Evolutionary conservation across 2,797 vertebrate genomes (phyloP).

Genomic region (Micrastur ruficollis): DNA sequence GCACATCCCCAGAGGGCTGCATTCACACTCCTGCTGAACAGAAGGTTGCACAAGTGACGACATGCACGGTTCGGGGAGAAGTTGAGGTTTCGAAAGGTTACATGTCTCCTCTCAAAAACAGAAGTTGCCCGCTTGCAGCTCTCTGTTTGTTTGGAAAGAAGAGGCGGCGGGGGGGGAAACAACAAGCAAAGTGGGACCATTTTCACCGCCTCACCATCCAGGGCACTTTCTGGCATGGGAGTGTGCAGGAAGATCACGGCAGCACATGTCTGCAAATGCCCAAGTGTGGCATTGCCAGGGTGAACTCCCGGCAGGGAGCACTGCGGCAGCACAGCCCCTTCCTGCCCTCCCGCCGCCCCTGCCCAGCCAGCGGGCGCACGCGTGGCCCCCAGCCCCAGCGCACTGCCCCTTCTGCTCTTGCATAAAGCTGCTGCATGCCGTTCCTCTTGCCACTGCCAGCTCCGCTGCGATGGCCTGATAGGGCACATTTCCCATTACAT

Average conservation of each 20-base stretch:
- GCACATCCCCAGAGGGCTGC: slow-evolving; percentile 16
- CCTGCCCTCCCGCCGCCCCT: background rate
- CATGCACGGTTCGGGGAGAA: background rate
- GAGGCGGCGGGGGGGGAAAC: background rate
- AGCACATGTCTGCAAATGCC: rapidly evolving
- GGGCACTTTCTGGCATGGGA: background rate
- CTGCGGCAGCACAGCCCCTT: rapidly evolving
- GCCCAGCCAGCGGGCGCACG: rapidly evolving
- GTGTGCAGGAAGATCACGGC: rapidly evolving
- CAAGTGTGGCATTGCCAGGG: background rate
- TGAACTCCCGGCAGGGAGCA: background rate
- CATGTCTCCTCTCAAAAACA: background rate
- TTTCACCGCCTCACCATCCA: background rate
- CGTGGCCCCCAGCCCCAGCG: rapidly evolving
- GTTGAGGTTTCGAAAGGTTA: slow-evolving; percentile 37
- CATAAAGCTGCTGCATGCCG: background rate
- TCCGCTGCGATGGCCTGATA: background rate
- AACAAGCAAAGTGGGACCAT: background rate
- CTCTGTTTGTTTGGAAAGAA: slow-evolving; percentile 12
- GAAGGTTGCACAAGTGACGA: slow-evolving; percentile 34
- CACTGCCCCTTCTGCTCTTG: background rate
- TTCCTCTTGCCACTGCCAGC: background rate
- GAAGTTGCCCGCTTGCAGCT: slow-evolving; percentile 2
- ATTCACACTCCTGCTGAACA: slow-evolving; percentile 33
- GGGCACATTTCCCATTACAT: slow-evolving; percentile 32